Base-by-base conservation (phyloP, 2,113 vertebrate genomes). In the Stomatorhinus ivindoensis region DNA sequence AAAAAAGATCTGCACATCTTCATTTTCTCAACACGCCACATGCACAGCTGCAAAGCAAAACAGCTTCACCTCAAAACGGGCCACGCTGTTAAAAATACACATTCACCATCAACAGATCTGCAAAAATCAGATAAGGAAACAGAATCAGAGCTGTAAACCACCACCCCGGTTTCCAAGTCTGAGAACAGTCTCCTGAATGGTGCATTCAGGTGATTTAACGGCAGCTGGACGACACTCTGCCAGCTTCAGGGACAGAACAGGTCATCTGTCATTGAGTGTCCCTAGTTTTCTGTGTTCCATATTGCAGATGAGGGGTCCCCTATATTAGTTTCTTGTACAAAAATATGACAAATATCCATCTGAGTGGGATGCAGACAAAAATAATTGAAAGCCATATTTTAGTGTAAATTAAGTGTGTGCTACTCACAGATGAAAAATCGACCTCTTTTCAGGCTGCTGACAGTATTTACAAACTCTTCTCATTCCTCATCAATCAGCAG, bases 311-410 rank as follows among this genome's bases (percentile, higher is more conserved):
- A 48, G 48, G 48, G 46, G 35, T 83, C 35, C 35, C 35, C 6
- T 9, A 27, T 86, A 1, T 61, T 87, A 39, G 31, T n/a, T 58
- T 87, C 55, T 39, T n/a, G 35, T 61, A 87, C 42, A 87, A 87
- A 87, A 87, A 87, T 87, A 87, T 46, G 55, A 87, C 27, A 53
- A 35, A 87, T 86, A 27, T 50, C 15, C 51, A 35, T 39, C 50
- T 87, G 15, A 87, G 35, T 58, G 51, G 15, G 50, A 42, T 61
- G 35, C 21, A 65, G 87, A 87, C 35, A 87, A 87, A 65, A 87
- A 87, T 87, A 87, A 87, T 87, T 47, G 51, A 87, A 61, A 58
- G 11, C 6, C n/a, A 15, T 39, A 61, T 65, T 87, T 87, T 87
- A 46, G 53, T 65, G 35, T 87, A 44, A 39, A 61, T 35, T 9